These are phyloP conservation scores for Diceros bicornis DNA, from an alignment of 2,797 vertebrate genomes.

Conservation along the genomic window DNA sequence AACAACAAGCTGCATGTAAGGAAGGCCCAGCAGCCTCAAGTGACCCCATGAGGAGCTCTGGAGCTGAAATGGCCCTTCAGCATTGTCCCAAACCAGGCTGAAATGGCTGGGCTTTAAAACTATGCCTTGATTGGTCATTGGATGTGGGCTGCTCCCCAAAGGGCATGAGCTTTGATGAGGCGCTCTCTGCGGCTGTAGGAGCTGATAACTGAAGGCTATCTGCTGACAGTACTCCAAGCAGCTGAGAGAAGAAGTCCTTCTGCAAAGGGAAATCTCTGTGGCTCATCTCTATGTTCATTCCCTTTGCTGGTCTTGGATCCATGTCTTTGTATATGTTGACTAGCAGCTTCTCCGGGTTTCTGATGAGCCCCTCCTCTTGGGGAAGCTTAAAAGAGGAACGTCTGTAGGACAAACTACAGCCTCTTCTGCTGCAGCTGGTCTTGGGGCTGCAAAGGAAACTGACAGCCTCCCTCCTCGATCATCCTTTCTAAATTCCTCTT, in stretches of 20 bases:
- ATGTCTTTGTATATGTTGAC: not conserved
- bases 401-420: not conserved
- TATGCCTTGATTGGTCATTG: not conserved
- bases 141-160: not conserved
- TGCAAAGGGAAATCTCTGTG: not conserved
- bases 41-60: not conserved
- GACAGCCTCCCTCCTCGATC: not conserved
- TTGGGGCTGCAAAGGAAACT: not conserved
- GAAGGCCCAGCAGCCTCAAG: not conserved
- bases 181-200: not conserved
- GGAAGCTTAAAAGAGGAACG: not conserved
- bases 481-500: slow-evolving; percentile 25
- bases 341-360: not conserved
- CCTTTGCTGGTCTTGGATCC: not conserved
- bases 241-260: not conserved
- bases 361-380: not conserved
- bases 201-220: not conserved
- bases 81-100: not conserved
- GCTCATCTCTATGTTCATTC: not conserved
- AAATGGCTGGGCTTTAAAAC: slow-evolving; percentile 26
- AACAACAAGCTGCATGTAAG: not conserved
- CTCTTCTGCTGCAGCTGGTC: not conserved
- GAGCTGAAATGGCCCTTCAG: not conserved
- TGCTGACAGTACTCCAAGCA: not conserved
- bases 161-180: not conserved